Conservation (phyloP, 2,113 vertebrate genomes). For the Peromyscus maniculatus region DNA sequence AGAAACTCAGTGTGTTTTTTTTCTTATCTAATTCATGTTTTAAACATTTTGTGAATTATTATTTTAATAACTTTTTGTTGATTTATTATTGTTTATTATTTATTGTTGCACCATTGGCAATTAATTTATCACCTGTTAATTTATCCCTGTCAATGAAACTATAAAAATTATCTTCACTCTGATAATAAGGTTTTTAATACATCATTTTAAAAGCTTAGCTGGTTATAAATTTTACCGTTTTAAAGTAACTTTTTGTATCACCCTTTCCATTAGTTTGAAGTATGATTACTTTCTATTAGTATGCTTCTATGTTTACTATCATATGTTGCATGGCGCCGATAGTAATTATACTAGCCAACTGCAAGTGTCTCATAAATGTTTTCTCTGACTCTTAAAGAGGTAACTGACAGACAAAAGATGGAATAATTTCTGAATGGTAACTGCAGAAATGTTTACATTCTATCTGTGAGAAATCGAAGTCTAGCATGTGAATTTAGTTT, state of each 20-base stretch:
- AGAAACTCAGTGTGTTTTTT: neutral
- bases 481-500: neutral
- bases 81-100: neutral
- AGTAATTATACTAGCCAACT: slow-evolving; percentile 37
- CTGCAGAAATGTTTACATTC: neutral
- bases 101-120: neutral
- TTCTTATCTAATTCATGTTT: neutral
- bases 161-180: neutral
- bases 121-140: neutral
- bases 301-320: slow-evolving; percentile 30
- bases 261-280: neutral
- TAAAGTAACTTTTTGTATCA: neutral
- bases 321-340: neutral
- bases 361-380: neutral
- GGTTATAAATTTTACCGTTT: neutral
- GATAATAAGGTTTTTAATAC: neutral
- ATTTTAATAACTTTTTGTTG: neutral
- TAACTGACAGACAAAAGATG: neutral
- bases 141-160: neutral
- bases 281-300: slow-evolving; percentile 39
- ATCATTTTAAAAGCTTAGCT: neutral
- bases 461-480: neutral
- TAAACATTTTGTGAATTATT: neutral
- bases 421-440: neutral
- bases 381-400: neutral